A percentile compares a stretch with the other conserved stretches of the same genome.
phyloP scores from a whole-genome alignment of 1,140 invertebrate species.

The Latrodectus geometricus region DNA sequence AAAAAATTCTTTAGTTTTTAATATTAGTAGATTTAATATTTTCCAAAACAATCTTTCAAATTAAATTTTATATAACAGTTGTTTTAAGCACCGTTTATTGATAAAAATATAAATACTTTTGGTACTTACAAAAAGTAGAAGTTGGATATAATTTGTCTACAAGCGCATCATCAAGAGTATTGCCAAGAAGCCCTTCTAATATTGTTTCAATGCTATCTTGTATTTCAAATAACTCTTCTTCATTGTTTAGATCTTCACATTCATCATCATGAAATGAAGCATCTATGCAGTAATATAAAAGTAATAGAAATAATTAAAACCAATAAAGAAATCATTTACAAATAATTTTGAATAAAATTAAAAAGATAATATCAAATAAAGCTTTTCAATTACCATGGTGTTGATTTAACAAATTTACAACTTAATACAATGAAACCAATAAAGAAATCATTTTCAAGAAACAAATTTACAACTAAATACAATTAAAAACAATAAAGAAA shows the following conservation, averaged over 20 bases:
- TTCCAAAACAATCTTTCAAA: no score
- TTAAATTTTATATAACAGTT: no score
- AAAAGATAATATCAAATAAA: neutral
- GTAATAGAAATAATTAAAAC: conserved; percentile 17
- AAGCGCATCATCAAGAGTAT: conserved; percentile 77
- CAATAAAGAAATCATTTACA: neutral
- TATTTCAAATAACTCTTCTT: conserved; percentile 72
- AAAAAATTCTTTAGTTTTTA: neutral
- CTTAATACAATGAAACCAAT: no score
- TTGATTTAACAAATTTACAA: no score
- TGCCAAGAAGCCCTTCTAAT: conserved; percentile 77
- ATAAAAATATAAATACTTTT: no score
- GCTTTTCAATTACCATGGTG: no score
- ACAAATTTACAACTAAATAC: no score
- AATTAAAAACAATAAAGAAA: no score
- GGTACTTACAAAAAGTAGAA: conserved; percentile 77
- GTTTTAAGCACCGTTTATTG: no score
- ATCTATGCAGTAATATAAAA: conserved; percentile 59
- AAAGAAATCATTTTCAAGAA: no score
- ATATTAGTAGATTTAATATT: no score
- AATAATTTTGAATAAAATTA: neutral
- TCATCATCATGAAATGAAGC: conserved; percentile 46
- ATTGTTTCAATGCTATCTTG: conserved; percentile 82
- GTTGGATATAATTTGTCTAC: conserved; percentile 78
- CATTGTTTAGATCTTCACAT: conserved; percentile 63